These are phyloP conservation scores for Melinaea marsaeus DNA, from an alignment of 2,888 invertebrate genomes.

Conservation along the genomic window DNA sequence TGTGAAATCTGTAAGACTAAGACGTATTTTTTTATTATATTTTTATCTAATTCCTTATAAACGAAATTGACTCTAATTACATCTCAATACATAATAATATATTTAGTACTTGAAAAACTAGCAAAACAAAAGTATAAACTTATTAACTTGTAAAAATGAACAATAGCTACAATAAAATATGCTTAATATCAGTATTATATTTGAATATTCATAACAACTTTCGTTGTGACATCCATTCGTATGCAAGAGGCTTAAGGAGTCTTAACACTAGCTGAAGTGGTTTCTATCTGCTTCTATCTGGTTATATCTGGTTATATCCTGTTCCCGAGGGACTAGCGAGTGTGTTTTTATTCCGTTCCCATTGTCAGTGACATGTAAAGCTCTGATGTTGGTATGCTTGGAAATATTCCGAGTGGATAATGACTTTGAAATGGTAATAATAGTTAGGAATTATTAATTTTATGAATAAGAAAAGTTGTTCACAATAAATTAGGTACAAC, in stretches of 20 bases:
- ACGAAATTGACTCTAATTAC: no score
- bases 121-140: no score
- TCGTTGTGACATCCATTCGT: slow-evolving; percentile 1
- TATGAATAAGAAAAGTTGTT: neutral
- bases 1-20: neutral
- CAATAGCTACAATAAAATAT: neutral
- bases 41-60: no score
- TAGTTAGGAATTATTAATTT: neutral
- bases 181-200: neutral
- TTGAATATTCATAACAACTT: slow-evolving; percentile 4
- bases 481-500: no score
- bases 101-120: no score
- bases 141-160: no score
- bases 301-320: neutral
- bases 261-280: slow-evolving; percentile 3
- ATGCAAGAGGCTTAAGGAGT: slow-evolving; percentile 3
- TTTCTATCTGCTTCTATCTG: neutral
- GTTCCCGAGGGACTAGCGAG: neutral
- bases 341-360: neutral
- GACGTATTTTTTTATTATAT: neutral
- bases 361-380: slow-evolving; percentile 6
- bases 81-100: no score
- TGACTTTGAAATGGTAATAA: neutral
- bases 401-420: neutral
- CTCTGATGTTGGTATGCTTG: neutral